phyloP scores from a whole-genome alignment of 2,113 vertebrate genomes.

The Pongo pygmaeus region DNA sequence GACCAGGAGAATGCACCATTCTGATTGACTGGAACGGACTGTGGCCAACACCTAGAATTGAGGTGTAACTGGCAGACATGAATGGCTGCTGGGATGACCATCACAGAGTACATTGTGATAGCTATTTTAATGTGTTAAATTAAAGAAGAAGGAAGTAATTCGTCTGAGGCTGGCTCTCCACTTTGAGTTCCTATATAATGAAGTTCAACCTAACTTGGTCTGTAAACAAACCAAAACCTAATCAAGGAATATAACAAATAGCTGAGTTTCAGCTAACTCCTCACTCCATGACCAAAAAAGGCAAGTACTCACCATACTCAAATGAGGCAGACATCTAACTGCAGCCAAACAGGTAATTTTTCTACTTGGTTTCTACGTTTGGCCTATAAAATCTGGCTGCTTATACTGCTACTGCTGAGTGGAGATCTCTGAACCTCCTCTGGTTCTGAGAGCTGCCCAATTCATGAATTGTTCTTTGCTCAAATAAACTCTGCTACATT shows the following conservation, averaged over 20 bases:
- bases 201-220: neutral
- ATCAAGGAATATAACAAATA: neutral
- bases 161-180: neutral
- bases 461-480: neutral
- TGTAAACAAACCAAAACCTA: neutral
- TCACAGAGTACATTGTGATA: neutral
- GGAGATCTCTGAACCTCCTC: neutral
- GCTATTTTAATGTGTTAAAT: neutral
- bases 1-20: neutral
- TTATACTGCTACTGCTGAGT: neutral
- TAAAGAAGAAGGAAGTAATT: neutral
- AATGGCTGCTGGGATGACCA: neutral
- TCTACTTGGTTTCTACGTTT: fast-evolving
- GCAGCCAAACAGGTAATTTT: neutral
- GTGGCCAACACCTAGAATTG: neutral
- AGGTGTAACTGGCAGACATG: neutral
- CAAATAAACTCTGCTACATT: neutral
- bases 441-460: neutral
- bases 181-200: neutral
- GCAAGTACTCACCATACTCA: neutral
- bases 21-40: neutral
- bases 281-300: neutral
- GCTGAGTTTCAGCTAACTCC: neutral
- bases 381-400: neutral
- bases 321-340: neutral